These are phyloP conservation scores for Halotydeus destructor DNA, from an alignment of 1,140 invertebrate genomes.

Conservation along the genomic window DNA sequence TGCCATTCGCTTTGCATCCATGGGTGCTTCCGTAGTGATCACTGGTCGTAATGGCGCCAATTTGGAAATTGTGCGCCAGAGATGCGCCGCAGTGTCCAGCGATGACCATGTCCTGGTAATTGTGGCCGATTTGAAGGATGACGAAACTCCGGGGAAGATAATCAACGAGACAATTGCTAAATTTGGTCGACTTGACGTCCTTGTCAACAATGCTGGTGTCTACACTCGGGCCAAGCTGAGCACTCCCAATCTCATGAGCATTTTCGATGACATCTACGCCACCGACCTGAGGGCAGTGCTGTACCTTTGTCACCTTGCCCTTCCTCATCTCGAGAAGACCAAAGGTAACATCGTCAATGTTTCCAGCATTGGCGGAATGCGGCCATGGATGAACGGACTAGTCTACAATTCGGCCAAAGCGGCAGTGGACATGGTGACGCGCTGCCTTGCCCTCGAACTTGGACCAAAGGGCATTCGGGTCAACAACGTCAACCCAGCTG, in stretches of 20 bases:
- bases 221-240: not conserved
- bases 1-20: slow-evolving; percentile 8
- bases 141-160: slow-evolving; percentile 18
- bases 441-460: not conserved
- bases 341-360: slow-evolving; percentile 73
- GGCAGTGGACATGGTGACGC: not conserved
- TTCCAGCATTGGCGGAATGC: slow-evolving; percentile 58
- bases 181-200: slow-evolving; percentile 46
- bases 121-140: slow-evolving; percentile 17
- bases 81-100: slow-evolving; percentile 3
- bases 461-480: not conserved
- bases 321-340: slow-evolving; percentile 52
- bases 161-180: slow-evolving; percentile 24
- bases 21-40: slow-evolving; percentile 5
- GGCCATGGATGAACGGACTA: slow-evolving; percentile 28
- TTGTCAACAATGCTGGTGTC: slow-evolving; percentile 73
- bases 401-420: not conserved
- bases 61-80: not conserved
- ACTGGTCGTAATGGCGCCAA: slow-evolving; percentile 7
- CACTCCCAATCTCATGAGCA: not conserved
- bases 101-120: too few species aligned
- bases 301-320: slow-evolving; percentile 47
- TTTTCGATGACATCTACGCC: not conserved
- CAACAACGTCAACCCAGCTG: not conserved
- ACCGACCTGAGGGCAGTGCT: slow-evolving; percentile 3